Base-by-base conservation (phyloP, 2,113 vertebrate genomes). In the Columba janthina region DNA sequence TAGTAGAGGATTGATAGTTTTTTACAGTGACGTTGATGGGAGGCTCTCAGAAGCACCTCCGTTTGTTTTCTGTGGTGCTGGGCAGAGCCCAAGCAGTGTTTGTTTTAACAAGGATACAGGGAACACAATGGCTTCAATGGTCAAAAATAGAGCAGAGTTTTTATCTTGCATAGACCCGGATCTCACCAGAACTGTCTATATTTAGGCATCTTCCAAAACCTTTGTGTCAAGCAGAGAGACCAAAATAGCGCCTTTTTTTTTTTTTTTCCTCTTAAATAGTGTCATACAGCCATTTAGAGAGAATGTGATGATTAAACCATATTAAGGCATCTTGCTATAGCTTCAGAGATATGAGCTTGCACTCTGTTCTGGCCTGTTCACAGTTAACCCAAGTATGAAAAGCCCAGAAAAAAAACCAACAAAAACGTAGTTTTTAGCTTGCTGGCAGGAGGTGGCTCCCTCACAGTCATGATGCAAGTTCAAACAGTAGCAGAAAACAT, bases 121-220 rank as follows among this genome's bases (percentile, higher is more conserved):
- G n/a, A n/a, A n/a, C n/a, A n/a, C n/a, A n/a, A n/a, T n/a, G n/a
- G n/a, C n/a, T n/a, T n/a, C n/a, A n/a, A 65, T 0, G 15, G 69
- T 69, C 85, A 92, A 72, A 96, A 93, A 96, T 93, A 95, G 90
- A 73, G 48, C 61, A 57, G 74, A 85, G 80, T 62, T 88, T 77
- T 95, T 96, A 93, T 96, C 92, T 96, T 93, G 64, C 32, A 46
- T 21, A 88, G 75, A 71, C 67, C 72, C 65, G 6, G 56, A 84
- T 92, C 85, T 96, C 79, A 72, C 85, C 42, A 95, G 85, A 93
- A 40, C 94, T 95, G 79, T 67, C 96, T 96, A 96, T 97, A 95
- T 96, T 97, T 96, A 95, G 92, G 65, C 93, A 97, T 96, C 93
- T 94, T 91, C 92, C 48, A 80, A 93, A 96, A 96, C 76, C 69